phyloP scores from a whole-genome alignment of 2,113 vertebrate species.

The Plecotus auritus region DNA sequence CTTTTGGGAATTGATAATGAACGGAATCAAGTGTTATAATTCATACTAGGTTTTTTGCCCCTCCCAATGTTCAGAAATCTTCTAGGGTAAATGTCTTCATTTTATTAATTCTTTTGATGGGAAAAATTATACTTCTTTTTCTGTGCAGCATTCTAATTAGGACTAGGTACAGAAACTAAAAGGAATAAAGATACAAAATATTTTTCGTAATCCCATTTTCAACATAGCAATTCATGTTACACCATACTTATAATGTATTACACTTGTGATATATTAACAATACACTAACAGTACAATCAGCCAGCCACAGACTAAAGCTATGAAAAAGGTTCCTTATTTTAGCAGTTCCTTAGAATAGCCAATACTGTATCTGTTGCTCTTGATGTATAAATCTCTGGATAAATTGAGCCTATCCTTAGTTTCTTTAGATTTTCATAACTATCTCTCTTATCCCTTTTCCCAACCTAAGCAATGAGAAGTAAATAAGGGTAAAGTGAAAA shows the following conservation, averaged over 20 bases:
- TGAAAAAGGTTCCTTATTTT: neutral
- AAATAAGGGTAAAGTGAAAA: neutral
- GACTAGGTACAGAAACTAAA: neutral
- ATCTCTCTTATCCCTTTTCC: neutral
- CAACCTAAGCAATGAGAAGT: neutral
- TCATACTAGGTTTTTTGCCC: neutral
- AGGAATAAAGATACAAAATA: neutral
- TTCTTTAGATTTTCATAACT: neutral
- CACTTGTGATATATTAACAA: neutral
- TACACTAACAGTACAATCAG: neutral
- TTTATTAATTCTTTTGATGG: neutral
- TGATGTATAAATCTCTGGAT: neutral
- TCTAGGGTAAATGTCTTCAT: slow-evolving; percentile 5
- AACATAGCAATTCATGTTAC: neutral
- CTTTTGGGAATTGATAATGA: slow-evolving; percentile 29
- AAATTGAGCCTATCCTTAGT: neutral
- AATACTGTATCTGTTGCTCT: neutral
- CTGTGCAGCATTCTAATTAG: neutral
- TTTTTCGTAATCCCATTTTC: neutral
- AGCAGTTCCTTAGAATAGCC: neutral
- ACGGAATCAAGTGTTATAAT: neutral
- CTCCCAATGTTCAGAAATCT: slow-evolving; percentile 24
- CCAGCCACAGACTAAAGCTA: neutral
- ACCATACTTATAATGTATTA: neutral
- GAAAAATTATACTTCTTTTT: slow-evolving; percentile 13